Evolutionary conservation across 2,888 invertebrate genomes (phyloP).

Genomic region (Anaspis maculata): DNA sequence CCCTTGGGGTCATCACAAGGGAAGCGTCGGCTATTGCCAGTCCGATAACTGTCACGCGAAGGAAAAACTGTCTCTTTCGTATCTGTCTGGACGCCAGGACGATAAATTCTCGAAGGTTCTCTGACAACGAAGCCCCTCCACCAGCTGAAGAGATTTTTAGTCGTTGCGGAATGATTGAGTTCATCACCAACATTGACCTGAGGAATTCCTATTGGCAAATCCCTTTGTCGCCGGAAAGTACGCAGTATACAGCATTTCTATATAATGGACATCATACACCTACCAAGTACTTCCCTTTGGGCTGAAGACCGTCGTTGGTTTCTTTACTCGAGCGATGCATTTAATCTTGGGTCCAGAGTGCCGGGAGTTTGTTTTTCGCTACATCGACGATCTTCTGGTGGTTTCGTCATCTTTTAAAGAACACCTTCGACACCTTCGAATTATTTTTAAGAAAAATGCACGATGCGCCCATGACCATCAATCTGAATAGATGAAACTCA

Average conservation of each 20-base stretch:
- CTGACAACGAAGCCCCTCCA: constrained; percentile 23
- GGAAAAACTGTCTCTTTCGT: constrained; percentile 26
- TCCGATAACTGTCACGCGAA: constrained; percentile 24
- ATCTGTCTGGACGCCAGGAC: constrained; percentile 28
- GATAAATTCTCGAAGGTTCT: constrained; percentile 25
- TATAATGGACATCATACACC: constrained; percentile 20
- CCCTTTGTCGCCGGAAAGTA: constrained; percentile 9
- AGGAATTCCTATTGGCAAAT: constrained; percentile 17
- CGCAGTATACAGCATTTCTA: constrained; percentile 16
- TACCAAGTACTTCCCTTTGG: constrained; percentile 28
- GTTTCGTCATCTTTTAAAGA: neutral
- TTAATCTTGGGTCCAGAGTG: constrained; percentile 21
- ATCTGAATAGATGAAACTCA: neutral
- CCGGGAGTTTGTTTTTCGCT: too few relatives aligned
- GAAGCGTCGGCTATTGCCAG: constrained; percentile 26
- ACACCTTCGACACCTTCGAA: neutral
- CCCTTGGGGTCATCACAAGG: constrained; percentile 25
- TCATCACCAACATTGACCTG: constrained; percentile 14
- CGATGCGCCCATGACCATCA: neutral
- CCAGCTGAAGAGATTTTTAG: constrained; percentile 17
- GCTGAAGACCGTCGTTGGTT: constrained; percentile 20
- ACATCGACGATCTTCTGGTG: constrained; percentile 26
- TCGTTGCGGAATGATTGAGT: constrained; percentile 2
- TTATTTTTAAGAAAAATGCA: neutral
- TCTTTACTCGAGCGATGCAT: constrained; percentile 15